Conservation (phyloP, 2,113 vertebrate species). For the Passer domesticus region DNA sequence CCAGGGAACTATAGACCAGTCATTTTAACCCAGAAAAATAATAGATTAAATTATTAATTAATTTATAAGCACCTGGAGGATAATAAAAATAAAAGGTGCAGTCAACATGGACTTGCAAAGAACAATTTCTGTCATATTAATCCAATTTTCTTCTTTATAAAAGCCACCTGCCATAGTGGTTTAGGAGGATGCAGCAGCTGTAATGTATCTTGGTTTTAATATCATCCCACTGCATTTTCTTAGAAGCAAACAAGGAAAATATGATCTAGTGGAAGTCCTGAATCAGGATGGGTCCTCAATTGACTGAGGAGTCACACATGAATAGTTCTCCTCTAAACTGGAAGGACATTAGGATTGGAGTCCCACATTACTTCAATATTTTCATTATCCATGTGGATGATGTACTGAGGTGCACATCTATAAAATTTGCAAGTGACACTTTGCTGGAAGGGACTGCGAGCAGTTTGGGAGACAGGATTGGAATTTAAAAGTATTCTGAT, state of each 20-base stretch:
- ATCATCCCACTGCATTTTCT: background rate
- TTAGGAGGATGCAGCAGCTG: background rate
- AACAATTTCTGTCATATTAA: background rate
- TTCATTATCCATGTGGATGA: constrained; percentile 58
- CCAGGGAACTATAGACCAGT: background rate
- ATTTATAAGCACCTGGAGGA: background rate
- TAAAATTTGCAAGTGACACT: constrained; percentile 51
- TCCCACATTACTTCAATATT: constrained; percentile 30
- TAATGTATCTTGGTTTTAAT: constrained; percentile 10
- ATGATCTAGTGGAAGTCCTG: background rate
- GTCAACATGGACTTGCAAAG: background rate
- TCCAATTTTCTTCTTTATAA: background rate
- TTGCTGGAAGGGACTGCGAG: constrained; percentile 39
- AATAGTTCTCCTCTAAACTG: constrained; percentile 40
- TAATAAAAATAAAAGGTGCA: constrained; percentile 23
- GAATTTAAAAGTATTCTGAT: constrained; percentile 41
- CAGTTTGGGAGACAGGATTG: constrained; percentile 24
- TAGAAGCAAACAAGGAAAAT: background rate
- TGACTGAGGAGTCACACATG: constrained; percentile 22
- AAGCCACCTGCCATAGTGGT: background rate
- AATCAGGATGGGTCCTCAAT: background rate
- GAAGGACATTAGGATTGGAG: constrained; percentile 43
- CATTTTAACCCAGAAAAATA: background rate
- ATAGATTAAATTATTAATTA: constrained; percentile 7
- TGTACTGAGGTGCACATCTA: constrained; percentile 49